phyloP scores from a whole-genome alignment of 2,888 invertebrate genomes.

The Nebria brevicollis region DNA sequence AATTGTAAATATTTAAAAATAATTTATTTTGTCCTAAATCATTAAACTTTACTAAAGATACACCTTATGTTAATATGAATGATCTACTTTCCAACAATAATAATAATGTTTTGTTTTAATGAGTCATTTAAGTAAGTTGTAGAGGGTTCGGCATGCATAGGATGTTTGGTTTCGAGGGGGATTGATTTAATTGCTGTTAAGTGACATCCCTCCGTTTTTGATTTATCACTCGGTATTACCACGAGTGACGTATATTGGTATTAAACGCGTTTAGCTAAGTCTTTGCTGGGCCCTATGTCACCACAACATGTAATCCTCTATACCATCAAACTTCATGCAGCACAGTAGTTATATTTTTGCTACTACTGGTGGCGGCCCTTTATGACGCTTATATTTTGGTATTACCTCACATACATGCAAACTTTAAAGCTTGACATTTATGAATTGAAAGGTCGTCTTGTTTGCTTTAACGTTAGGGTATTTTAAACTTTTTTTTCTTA shows the following conservation, averaged over 20 bases:
- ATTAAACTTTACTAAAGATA: neutral
- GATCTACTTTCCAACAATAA: slow-evolving; percentile 46
- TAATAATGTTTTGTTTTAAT: slow-evolving; percentile 38
- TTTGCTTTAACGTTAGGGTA: neutral
- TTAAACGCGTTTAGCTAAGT: slow-evolving; percentile 11
- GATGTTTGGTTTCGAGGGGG: slow-evolving; percentile 26
- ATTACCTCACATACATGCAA: slow-evolving; percentile 20
- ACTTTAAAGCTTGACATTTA: slow-evolving; percentile 39
- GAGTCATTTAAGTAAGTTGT: slow-evolving; percentile 41
- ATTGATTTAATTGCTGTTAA: slow-evolving; percentile 50
- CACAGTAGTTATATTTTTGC: neutral
- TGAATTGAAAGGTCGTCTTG: slow-evolving; percentile 34
- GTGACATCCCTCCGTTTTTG: slow-evolving; percentile 48
- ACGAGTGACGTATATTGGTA: slow-evolving; percentile 37
- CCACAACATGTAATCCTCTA: slow-evolving; percentile 24
- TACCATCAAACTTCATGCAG: slow-evolving; percentile 10
- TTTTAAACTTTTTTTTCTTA: neutral
- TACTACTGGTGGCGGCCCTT: neutral
- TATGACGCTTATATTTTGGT: neutral
- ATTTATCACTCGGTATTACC: slow-evolving; percentile 39
- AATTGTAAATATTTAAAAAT: too few relatives aligned
- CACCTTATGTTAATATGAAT: slow-evolving; percentile 37
- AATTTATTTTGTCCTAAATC: neutral
- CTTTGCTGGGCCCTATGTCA: slow-evolving; percentile 6
- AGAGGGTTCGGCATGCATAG: neutral